Evolutionary conservation across 2,797 vertebrate species (phyloP).

Genomic region (Leptoclinus maculatus): DNA sequence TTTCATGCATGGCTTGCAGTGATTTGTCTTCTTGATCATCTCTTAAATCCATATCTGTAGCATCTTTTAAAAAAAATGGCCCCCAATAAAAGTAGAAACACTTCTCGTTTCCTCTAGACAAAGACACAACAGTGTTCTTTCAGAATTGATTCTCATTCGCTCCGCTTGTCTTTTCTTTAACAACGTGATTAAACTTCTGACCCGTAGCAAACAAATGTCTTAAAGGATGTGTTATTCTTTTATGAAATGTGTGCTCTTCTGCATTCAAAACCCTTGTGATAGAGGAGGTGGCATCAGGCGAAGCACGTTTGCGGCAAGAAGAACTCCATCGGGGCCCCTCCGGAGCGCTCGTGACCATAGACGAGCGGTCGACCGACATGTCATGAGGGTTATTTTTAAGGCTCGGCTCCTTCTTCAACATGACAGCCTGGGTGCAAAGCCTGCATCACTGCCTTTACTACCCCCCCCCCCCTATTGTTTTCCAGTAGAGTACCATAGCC

Average conservation of each 20-base stretch:
- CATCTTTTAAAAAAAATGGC: not conserved
- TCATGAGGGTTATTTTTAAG: not conserved
- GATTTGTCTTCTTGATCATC: constrained; percentile 22
- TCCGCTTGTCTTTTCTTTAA: not conserved
- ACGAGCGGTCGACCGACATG: not conserved
- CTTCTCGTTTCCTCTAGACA: not conserved
- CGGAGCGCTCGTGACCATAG: not conserved
- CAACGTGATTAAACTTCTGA: constrained; percentile 17
- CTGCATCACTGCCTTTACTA: not conserved
- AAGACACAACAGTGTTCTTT: not conserved
- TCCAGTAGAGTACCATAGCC: constrained; percentile 1
- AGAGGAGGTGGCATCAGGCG: not conserved
- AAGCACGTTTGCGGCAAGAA: not conserved
- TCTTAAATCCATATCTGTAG: constrained; percentile 4
- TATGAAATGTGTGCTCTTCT: not conserved
- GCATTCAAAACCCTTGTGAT: not conserved
- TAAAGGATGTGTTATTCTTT: not conserved
- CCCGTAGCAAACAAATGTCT: not conserved
- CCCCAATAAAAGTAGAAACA: not conserved
- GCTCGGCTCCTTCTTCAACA: constrained; percentile 4
- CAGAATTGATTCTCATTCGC: not conserved
- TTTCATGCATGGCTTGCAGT: constrained; percentile 47
- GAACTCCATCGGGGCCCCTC: not conserved
- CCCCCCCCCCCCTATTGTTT: constrained; percentile 9
- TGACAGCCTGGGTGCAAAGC: not conserved